A percentile compares a stretch with the other conserved stretches of the same genome.
Conservation (phyloP, 2,113 vertebrate species). For the Australoheros scitulus region DNA sequence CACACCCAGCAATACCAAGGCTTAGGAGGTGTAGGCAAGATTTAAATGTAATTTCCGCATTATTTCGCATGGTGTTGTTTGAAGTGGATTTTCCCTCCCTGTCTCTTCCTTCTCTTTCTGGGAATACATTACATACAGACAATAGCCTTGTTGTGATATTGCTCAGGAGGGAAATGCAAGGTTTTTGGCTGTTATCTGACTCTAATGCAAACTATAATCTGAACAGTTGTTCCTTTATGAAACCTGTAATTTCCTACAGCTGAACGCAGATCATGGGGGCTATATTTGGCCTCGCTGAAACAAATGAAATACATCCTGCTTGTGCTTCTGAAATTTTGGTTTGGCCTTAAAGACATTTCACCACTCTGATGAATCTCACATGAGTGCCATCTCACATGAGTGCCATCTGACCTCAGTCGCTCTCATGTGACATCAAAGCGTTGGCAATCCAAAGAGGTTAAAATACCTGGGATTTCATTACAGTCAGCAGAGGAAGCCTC, state of each 20-base stretch:
- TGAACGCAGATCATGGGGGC: constrained; percentile 20
- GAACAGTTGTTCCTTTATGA: constrained; percentile 59
- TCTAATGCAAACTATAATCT: constrained; percentile 33
- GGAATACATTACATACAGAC: constrained; percentile 53
- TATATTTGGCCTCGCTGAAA: constrained; percentile 20
- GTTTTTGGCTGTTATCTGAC: constrained; percentile 39
- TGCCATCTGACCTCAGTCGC: constrained; percentile 29
- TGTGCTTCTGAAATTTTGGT: neutral
- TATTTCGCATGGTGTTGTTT: constrained; percentile 25
- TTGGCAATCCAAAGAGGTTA: neutral
- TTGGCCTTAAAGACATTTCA: constrained; percentile 10
- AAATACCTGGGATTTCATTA: neutral
- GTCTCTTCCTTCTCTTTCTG: constrained; percentile 13
- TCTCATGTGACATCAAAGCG: constrained; percentile 48
- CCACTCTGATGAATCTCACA: constrained; percentile 41
- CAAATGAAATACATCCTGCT: constrained; percentile 32
- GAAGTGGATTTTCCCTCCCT: constrained; percentile 22
- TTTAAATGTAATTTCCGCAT: constrained; percentile 1
- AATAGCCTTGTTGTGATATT: constrained; percentile 61
- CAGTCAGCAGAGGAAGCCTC: neutral
- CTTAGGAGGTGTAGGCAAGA: constrained; percentile 15
- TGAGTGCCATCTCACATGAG: constrained; percentile 49
- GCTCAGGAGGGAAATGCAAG: constrained; percentile 44
- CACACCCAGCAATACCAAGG: constrained; percentile 1
- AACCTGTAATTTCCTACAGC: constrained; percentile 14